These are phyloP conservation scores for Diabrotica balteata DNA, from an alignment of 2,888 invertebrate genomes.

Conservation along the genomic window DNA sequence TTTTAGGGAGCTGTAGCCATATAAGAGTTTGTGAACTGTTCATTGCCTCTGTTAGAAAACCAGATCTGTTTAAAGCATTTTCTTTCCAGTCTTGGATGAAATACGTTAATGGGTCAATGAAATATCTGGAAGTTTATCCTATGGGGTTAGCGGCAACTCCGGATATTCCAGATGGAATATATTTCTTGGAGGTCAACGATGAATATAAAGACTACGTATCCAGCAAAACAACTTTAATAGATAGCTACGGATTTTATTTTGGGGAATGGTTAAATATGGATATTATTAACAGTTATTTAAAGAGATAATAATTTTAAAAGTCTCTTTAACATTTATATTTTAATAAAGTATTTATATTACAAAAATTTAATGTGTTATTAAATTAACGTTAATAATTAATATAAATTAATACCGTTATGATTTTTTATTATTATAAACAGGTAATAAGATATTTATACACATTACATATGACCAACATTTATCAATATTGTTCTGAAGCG, in stretches of 20 bases:
- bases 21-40: slow-evolving; percentile 53
- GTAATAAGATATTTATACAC: too few species aligned
- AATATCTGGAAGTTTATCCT: slow-evolving; percentile 39
- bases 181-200: slow-evolving; percentile 47
- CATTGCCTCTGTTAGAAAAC: slow-evolving; percentile 53
- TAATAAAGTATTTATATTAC: too few species aligned
- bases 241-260: slow-evolving; percentile 36
- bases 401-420: too few species aligned
- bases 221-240: slow-evolving; percentile 43
- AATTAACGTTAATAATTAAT: too few species aligned
- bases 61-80: slow-evolving; percentile 52
- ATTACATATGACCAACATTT: too few species aligned
- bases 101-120: slow-evolving; percentile 41
- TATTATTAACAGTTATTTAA: too few species aligned
- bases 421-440: too few species aligned
- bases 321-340: too few species aligned
- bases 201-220: slow-evolving; percentile 43
- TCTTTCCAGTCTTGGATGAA: slow-evolving; percentile 49
- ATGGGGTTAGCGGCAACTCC: slow-evolving; percentile 55
- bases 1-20: slow-evolving; percentile 54
- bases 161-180: slow-evolving; percentile 49
- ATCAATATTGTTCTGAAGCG: too few species aligned
- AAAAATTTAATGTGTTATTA: too few species aligned
- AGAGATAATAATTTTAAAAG: too few species aligned
- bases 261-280: neutral